A percentile compares a stretch with the other conserved stretches of the same genome.
These are phyloP conservation scores for Spilogale gracilis DNA, from an alignment of 2,113 vertebrate genomes.

Conservation along the genomic window DNA sequence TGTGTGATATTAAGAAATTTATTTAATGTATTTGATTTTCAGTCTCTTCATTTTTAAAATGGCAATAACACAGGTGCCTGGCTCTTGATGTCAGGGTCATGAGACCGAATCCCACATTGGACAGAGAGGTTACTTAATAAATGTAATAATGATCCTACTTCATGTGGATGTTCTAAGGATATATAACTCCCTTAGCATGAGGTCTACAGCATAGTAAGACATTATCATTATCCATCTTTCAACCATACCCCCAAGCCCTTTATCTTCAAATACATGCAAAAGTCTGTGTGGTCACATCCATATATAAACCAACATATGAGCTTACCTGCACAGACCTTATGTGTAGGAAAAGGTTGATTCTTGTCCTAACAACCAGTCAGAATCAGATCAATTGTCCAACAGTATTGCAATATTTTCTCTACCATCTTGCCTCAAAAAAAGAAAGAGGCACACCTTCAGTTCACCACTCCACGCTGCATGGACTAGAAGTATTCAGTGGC, in stretches of 20 bases:
- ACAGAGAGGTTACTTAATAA: background rate
- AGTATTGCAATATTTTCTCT: background rate
- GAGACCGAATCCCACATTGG: background rate
- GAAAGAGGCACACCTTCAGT: background rate
- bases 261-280: background rate
- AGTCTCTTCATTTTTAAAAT: conserved; percentile 41
- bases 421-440: background rate
- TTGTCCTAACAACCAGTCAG: background rate
- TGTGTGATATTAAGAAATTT: background rate
- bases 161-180: background rate
- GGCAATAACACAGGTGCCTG: background rate
- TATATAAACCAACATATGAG: background rate
- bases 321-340: background rate
- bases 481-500: background rate
- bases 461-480: background rate
- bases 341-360: background rate
- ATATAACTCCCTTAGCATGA: background rate
- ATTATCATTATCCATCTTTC: background rate
- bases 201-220: background rate
- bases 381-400: background rate
- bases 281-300: background rate
- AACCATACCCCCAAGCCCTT: background rate
- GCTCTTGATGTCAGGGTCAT: background rate
- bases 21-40: background rate
- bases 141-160: background rate